Conservation (phyloP, 2,888 invertebrate species). For the Hydrotaea cyrtoneurina region DNA sequence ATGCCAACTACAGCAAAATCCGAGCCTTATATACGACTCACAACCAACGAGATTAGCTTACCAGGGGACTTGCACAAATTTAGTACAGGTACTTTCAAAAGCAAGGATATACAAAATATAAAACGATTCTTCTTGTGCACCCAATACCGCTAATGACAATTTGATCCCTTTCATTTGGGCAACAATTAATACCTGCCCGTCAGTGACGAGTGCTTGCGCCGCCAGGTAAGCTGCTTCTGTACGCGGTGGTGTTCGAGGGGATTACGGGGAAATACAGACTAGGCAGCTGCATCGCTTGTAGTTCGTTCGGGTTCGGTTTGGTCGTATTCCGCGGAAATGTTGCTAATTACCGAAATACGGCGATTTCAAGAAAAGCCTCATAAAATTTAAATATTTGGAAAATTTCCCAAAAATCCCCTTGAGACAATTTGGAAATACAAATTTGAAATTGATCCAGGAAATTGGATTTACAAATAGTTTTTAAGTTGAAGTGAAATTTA, state of each 20-base stretch:
- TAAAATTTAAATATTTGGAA: neutral
- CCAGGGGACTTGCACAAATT: neutral
- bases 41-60: too few relatives aligned
- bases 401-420: neutral
- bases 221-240: slow-evolving; percentile 1
- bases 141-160: slow-evolving; percentile 17
- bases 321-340: slow-evolving; percentile 23
- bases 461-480: neutral
- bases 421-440: neutral
- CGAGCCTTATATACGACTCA: slow-evolving; percentile 63
- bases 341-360: slow-evolving; percentile 22
- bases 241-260: neutral
- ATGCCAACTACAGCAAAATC: neutral
- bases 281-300: slow-evolving; percentile 40
- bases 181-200: slow-evolving; percentile 41
- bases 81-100: neutral
- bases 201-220: neutral
- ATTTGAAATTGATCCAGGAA: neutral
- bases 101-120: too few relatives aligned
- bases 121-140: neutral
- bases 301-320: too few relatives aligned
- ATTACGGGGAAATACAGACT: neutral
- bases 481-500: too few relatives aligned
- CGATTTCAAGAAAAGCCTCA: neutral
- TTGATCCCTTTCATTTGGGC: neutral